Percentiles rank a stretch among this genome's conserved stretches.
Evolutionary conservation across 2,888 invertebrate genomes (phyloP).

Genomic region (Timema podura): DNA sequence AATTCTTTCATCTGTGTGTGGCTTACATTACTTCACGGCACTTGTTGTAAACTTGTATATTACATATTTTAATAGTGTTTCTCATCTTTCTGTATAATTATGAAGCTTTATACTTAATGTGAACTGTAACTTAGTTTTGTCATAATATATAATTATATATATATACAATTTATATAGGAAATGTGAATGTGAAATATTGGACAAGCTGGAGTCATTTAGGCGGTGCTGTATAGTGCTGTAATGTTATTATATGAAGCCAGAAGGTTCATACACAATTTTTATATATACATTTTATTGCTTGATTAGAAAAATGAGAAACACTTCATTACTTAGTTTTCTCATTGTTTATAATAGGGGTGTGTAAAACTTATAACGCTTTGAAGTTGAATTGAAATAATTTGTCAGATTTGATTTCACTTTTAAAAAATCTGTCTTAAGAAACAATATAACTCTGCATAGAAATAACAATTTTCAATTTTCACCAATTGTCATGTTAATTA

Average conservation of each 20-base stretch:
- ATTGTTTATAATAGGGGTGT: conserved; percentile 10
- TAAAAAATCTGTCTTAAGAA: too few relatives aligned
- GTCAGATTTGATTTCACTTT: not conserved
- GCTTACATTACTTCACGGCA: conserved; percentile 7
- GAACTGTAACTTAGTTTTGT: too few relatives aligned
- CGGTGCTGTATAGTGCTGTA: too few relatives aligned
- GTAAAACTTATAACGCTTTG: not conserved
- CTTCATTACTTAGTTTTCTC: not conserved
- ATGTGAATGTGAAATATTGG: too few relatives aligned
- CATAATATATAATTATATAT: too few relatives aligned
- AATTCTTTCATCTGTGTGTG: conserved; percentile 13
- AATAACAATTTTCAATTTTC: too few relatives aligned
- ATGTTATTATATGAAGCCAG: not conserved
- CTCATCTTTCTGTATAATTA: conserved; percentile 6
- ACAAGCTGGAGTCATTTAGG: too few relatives aligned
- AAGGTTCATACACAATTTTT: conserved; percentile 1
- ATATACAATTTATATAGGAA: too few relatives aligned
- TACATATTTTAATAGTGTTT: not conserved
- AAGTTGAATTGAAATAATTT: conserved; percentile 9
- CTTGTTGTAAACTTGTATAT: conserved; percentile 10
- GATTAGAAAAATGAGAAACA: conserved; percentile 3
- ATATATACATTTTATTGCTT: not conserved
- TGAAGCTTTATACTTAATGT: too few relatives aligned
- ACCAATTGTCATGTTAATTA: too few relatives aligned
- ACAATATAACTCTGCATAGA: too few relatives aligned